Evolutionary conservation across 1,140 invertebrate genomes (phyloP), one percentile per base, ranked within the genome.

Genomic region (Colletes gigas): DNA sequence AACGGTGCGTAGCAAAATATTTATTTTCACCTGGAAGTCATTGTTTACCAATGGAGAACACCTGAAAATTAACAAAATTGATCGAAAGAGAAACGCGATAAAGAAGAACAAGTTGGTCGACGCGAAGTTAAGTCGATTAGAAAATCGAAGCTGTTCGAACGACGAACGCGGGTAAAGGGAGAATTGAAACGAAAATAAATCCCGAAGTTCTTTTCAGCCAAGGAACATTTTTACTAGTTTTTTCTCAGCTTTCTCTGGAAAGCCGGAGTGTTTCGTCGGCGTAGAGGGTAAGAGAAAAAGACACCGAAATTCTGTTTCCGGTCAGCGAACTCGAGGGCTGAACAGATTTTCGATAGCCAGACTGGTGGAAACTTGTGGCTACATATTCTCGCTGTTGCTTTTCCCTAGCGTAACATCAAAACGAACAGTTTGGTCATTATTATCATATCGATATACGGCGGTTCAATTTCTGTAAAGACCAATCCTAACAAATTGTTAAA

Each of bases 291-390:
- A 66, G 62, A 57, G 50, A 74, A 79, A 79, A 74, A 66, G 52
- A 66, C 21, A 57, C 9, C 44, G 62, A 44, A 57, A 57, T 74
- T 14, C 52, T 59, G 39, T 19, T 79, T 79, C 69, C 54, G 78
- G 68, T 76, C 78, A 85, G 21, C 21, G 63, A 77, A 76, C 63
- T 39, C 44, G 55, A 72, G 44, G 55, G 52, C 76, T n/a, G 67
- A 77, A 73, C 19, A 76, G 77, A 71, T 67, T 68, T 83, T 76
- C 71, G 55, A 81, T 81, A 74, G 60, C 74, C 50, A 6, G 39
- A 81, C 78, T 65, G 47, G 21, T 17, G 78, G 78, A 74, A 74
- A 79, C 72, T 66, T 47, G 7, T 55, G 52, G 39, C 30, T 19
- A 66, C 30, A 66, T 55, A 73, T 73, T 79, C 75, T 62, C 10